Evolutionary conservation across 2,797 vertebrate species (phyloP), one percentile per base, ranked within the genome.

Genomic region (Presbytis comata): DNA sequence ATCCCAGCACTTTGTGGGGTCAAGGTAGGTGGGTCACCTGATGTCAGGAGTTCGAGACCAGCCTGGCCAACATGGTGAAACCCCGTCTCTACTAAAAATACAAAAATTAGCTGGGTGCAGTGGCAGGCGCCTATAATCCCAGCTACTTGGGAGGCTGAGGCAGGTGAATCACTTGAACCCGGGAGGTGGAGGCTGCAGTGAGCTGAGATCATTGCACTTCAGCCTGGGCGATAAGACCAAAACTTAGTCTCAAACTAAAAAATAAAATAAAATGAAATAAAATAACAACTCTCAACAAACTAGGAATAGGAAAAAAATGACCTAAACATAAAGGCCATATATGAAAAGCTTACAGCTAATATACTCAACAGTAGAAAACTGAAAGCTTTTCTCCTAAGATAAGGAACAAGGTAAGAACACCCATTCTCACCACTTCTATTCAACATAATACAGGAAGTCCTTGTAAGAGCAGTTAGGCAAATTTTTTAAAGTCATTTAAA

Each of bases 401-500:
- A 17, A 50, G 46, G 76, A 79, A 79, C 26, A 79, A 79, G 30
- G 48, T 50, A 79, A 79, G 76, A 17, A 79, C n/a, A 17, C 13
- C 22, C 7, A 14, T 57, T 46, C 81, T 39, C 46, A 19, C 64
- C n/a, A 21, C 48, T 50, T 19, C 78, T 44, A 9, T 19, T 53
- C 46, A 72, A 53, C 64, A 72, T 8, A 36, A 14, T 28, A 57
- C 24, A 4, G 6, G 22, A 53, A 19, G 24, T 53, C 70, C 50
- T 74, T 9, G 33, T 26, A 44, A 57, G 50, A 57, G 2, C 12
- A 44, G 19, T 24, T 22, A 39, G 86, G 28, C 48, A 80, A 55
- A 80, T 13, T 36, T 53, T 53, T 26, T 36, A 36, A 59, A 93
- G 87, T 97, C 89, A 89, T 46, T 97, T 93, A 33, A 55, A 22